Base-by-base conservation (phyloP, 2,797 vertebrate species). In the Sebastes baramenuke region DNA sequence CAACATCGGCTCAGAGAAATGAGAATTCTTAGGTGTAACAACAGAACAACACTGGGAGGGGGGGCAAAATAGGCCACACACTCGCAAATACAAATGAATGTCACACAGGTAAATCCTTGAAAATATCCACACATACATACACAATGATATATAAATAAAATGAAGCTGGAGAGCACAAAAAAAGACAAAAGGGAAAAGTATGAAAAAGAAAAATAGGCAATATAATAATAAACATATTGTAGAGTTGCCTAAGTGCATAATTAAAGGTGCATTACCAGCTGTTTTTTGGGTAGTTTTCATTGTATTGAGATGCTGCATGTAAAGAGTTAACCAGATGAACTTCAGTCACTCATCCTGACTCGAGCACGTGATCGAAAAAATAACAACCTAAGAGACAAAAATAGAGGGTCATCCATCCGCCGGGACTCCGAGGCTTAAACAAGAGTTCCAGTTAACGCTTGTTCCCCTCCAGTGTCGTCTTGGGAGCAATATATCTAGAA, bases 1-100 rank as follows among this genome's bases (percentile, higher is more conserved):
- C 58, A 7, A 79, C 75, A 85, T 82, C 79, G 34, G 77, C 72
- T 70, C 62, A 25, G 81, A 78, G 75, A 72, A 73, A 89, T 86
- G 77, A 87, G 77, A 81, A 85, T 84, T 70, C 58, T 67, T 20
- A 75, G 67, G 85, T 82, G 58, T 58, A 79, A 84, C 16, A 84
- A 79, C 75, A 73, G 67, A 90, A 86, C 60, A 82, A 66, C 2
- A 25, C 18, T 4, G 4, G n/a, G 75, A 42, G 11, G 24, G 9
- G 14, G 12, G 1, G 61, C 1, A 5, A 67, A 80, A 76, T 16
- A 36, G 61, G 54, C 78, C 58, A 70, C 58, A 69, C 76, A 68
- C 9, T 13, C 64, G 20, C 42, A 72, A 59, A 77, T 64, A 52
- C 67, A 87, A 80, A 86, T 64, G 27, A 54, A 64, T 58, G 60